Conservation (phyloP, 2,888 invertebrate species). For the Taenaris catops region DNA sequence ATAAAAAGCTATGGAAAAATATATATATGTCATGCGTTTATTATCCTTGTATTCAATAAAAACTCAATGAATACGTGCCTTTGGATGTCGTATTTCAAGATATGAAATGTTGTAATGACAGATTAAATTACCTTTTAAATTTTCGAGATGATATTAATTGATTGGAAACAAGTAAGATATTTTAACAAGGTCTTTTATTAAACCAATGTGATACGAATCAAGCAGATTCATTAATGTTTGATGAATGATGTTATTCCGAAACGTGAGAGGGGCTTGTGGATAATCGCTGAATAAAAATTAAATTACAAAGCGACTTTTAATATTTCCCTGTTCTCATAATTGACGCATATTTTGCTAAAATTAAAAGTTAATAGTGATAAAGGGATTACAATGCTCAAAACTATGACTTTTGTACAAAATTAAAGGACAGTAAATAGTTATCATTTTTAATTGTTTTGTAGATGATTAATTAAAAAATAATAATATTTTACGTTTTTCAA, state of each 20-base stretch:
- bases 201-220: constrained; percentile 7
- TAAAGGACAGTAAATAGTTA: too few relatives aligned
- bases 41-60: constrained; percentile 10
- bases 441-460: too few relatives aligned
- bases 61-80: constrained; percentile 11
- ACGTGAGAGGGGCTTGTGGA: not conserved
- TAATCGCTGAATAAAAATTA: not conserved
- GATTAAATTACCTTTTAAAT: constrained; percentile 12
- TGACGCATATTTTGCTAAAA: too few relatives aligned
- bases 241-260: constrained; percentile 4
- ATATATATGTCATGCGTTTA: constrained; percentile 1
- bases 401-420: too few relatives aligned
- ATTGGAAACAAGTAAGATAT: constrained; percentile 6
- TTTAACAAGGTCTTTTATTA: constrained; percentile 10
- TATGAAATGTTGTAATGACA: constrained; percentile 13
- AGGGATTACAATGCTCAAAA: too few relatives aligned
- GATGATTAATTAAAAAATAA: too few relatives aligned
- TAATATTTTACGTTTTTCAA: too few relatives aligned
- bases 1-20: constrained; percentile 15
- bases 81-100: constrained; percentile 6
- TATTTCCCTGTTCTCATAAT: too few relatives aligned
- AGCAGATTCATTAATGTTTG: constrained; percentile 9
- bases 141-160: constrained; percentile 9
- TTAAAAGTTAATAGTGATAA: not conserved
- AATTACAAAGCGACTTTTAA: constrained; percentile 1